Evolutionary conservation across 2,888 invertebrate species (phyloP).

Genomic region (Arctia plantaginis): DNA sequence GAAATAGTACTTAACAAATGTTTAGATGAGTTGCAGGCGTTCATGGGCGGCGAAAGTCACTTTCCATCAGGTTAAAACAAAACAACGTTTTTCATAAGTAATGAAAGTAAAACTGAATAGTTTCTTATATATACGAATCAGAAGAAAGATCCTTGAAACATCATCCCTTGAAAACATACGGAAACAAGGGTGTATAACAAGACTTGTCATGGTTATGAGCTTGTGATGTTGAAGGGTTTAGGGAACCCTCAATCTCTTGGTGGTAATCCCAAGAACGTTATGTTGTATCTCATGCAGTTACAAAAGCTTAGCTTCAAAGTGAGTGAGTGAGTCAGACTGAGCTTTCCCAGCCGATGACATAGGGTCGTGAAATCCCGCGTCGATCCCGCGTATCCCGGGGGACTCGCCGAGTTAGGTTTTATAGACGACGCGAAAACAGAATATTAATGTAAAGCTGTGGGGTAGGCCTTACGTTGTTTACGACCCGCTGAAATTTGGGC

Average conservation of each 20-base stretch:
- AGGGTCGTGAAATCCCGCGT: neutral
- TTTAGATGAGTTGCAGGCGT: no score
- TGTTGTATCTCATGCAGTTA: neutral
- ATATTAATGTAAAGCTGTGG: slow-evolving; percentile 13
- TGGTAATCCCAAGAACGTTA: neutral
- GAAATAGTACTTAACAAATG: no score
- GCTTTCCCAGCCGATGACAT: neutral
- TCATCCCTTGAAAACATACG: no score
- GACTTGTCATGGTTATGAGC: no score
- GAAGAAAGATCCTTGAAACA: no score
- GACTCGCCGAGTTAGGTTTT: slow-evolving; percentile 5
- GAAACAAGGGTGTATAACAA: no score
- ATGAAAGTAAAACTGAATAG: no score
- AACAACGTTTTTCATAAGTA: no score
- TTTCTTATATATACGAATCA: no score
- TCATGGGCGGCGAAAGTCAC: no score
- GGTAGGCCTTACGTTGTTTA: slow-evolving; percentile 5
- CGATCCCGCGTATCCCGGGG: slow-evolving; percentile 1
- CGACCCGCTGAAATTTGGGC: neutral
- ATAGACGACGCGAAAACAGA: slow-evolving; percentile 10
- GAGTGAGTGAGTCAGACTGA: neutral
- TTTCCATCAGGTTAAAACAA: no score
- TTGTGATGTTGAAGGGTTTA: neutral
- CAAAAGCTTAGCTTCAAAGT: neutral
- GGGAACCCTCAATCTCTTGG: neutral